phyloP scores from a whole-genome alignment of 2,888 invertebrate species.

The Drosophila prostipennis region DNA sequence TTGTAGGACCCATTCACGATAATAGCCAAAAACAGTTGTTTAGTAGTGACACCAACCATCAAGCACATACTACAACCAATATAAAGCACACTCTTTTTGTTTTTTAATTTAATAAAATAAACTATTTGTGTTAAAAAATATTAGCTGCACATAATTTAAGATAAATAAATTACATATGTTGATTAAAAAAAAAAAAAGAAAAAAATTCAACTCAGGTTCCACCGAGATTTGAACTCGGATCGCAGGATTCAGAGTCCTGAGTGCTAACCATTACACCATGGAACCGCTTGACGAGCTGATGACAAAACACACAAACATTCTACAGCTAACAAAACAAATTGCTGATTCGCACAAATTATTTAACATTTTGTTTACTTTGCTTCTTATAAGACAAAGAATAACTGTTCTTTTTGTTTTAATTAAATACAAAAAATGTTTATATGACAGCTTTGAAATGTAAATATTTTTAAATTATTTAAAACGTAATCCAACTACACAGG shows the following conservation, averaged over 20 bases:
- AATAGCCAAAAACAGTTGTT: neutral
- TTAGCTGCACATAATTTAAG: neutral
- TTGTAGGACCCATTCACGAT: no score
- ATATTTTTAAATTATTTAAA: no score
- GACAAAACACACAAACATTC: neutral
- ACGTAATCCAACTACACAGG: no score
- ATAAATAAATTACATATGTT: neutral
- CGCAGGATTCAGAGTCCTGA: constrained; percentile 85
- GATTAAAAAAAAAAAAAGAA: constrained; percentile 12
- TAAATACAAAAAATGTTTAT: no score
- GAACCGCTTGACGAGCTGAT: constrained; percentile 71
- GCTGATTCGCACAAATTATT: neutral
- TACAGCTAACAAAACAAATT: neutral
- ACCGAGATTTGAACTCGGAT: constrained; percentile 85
- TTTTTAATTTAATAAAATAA: neutral
- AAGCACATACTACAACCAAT: neutral
- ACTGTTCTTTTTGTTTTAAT: no score
- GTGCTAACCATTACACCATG: constrained; percentile 86
- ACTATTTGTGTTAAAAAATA: neutral
- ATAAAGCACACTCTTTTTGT: fast-evolving
- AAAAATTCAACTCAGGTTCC: constrained; percentile 69
- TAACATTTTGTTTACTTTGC: neutral
- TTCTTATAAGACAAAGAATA: no score
- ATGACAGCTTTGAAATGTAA: no score
- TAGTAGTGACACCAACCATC: neutral